A percentile compares a stretch with the other conserved stretches of the same genome.
phyloP scores from a whole-genome alignment of 2,888 invertebrate species.

The Drosophila diplacantha region DNA sequence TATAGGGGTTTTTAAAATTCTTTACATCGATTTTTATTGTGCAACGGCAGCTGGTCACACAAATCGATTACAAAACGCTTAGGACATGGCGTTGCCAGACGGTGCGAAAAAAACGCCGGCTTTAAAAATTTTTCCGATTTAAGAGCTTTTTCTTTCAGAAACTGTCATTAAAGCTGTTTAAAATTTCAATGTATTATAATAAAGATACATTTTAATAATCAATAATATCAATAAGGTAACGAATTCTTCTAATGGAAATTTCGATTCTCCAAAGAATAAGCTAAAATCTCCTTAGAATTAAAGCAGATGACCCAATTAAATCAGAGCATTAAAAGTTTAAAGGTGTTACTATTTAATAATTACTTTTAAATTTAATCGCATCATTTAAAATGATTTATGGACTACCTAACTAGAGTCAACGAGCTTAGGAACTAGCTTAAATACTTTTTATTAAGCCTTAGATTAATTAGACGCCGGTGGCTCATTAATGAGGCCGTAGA shows the following conservation, averaged over 20 bases:
- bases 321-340: not conserved
- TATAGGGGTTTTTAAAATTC: not conserved
- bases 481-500: conserved; percentile 83
- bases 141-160: too few species aligned
- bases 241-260: not conserved
- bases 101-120: not conserved
- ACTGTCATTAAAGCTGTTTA: not conserved
- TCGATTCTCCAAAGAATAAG: not conserved
- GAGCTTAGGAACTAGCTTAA: conserved; percentile 16
- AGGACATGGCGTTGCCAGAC: not conserved
- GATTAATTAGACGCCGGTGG: conserved; percentile 74
- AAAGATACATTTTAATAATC: not conserved
- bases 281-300: too few species aligned
- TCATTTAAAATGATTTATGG: conserved; percentile 11
- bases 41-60: not conserved
- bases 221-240: not conserved
- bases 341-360: not conserved
- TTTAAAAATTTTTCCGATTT: not conserved
- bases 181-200: not conserved
- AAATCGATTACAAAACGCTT: not conserved
- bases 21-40: not conserved
- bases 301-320: not conserved
- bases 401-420: conserved; percentile 37
- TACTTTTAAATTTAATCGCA: conserved; percentile 22
- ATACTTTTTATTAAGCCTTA: not conserved